Evolutionary conservation across 2,888 invertebrate species (phyloP).

Genomic region (Pristionchus mayeri): DNA sequence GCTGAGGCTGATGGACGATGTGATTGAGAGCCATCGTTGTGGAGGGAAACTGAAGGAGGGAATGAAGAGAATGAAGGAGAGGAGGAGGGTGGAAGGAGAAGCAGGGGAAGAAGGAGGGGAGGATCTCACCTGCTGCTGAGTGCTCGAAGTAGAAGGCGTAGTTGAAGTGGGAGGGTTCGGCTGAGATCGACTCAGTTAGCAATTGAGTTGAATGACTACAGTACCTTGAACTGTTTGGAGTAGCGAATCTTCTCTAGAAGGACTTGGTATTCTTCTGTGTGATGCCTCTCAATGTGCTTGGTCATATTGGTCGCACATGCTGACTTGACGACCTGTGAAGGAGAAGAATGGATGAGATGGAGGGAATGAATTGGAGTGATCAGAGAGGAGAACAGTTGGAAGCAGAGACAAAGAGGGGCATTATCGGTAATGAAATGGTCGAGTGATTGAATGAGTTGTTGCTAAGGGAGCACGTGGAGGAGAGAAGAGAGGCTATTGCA

Average conservation of each 20-base stretch:
- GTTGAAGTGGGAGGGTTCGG: neutral
- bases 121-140: constrained; percentile 19
- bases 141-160: neutral
- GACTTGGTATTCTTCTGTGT: constrained; percentile 61
- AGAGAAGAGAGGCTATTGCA: constrained; percentile 2
- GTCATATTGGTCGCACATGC: constrained; percentile 71
- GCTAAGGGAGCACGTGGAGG: neutral
- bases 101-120: no score
- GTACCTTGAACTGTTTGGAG: constrained; percentile 50
- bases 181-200: constrained; percentile 1
- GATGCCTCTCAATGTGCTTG: constrained; percentile 67
- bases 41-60: constrained; percentile 24
- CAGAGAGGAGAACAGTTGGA: neutral
- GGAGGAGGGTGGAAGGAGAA: no score
- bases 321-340: constrained; percentile 61
- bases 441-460: neutral
- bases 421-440: constrained; percentile 39
- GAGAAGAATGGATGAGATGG: neutral
- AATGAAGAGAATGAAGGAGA: no score
- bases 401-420: constrained; percentile 8
- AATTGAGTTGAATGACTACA: neutral
- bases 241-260: constrained; percentile 53
- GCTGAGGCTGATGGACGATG: constrained; percentile 40
- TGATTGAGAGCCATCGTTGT: constrained; percentile 39
- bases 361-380: neutral